Base-by-base conservation (phyloP, 2,113 vertebrate genomes). In the Raja brachyura region DNA sequence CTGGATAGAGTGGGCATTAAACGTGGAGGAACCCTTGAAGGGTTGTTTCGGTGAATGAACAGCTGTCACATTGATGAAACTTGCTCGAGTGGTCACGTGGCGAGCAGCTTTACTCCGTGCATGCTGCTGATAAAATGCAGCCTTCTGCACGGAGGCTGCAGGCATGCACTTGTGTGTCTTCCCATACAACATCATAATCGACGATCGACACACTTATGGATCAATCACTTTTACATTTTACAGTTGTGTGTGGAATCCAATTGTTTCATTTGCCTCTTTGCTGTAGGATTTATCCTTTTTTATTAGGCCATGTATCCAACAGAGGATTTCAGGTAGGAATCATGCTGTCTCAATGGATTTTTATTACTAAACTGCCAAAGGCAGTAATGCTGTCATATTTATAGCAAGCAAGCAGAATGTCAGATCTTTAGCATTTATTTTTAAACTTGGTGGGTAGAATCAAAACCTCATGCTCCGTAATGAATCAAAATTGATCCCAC, bases 61-160 rank as follows among this genome's bases (percentile, higher is more conserved):
- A 94, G 93, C 94, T 93, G 95, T 94, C 96, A 96, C 96, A 96
- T 97, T 95, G 96, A 97, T 96, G 95, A 97, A 97, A 97, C 97
- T 97, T 97, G 96, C 97, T 97, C 96, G 95, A 95, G 93, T 94
- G 96, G 96, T 98, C 98, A 99, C 98, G 97, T 98, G 97, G 95
- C 96, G 95, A 76, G 54, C 66, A 93, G 70, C 74, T 13, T 96
- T 95, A 95, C 95, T 96, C 95, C 96, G 95, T 95, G 95, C 95
- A 95, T 95, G 96, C 96, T 96, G 95, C 95, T 95, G 95, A 96
- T 95, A 94, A 95, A 96, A 96, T 96, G 96, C 97, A 97, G 97
- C 96, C 96, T 96, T 96, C 95, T 94, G 96, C 96, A 96, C 95
- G 96, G 95, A 96, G 95, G 96, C 96, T 96, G 96, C 96, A 96